Conservation (phyloP, 2,888 invertebrate genomes). For the Caenorhabditis drosophilae region DNA sequence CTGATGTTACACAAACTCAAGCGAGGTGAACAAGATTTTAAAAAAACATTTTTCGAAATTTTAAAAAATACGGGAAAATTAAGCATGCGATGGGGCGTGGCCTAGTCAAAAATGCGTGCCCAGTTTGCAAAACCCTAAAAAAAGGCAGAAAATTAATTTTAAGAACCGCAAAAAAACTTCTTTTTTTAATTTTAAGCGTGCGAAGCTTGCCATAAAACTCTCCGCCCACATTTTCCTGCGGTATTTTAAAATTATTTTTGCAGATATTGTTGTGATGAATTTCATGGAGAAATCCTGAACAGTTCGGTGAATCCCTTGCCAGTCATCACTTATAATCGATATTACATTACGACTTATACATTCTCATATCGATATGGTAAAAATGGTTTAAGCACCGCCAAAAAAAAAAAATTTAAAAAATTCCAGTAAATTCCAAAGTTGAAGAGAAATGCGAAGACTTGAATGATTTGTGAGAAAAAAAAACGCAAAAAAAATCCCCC, state of each 20-base stretch:
- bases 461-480: conserved; percentile 8
- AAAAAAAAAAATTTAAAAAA: neutral
- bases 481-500: too few species aligned
- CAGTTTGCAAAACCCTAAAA: too few species aligned
- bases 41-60: neutral
- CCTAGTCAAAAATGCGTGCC: too few species aligned
- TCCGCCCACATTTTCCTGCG: neutral
- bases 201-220: neutral
- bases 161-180: neutral
- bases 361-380: conserved; percentile 35
- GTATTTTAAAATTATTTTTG: neutral
- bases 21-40: conserved; percentile 6
- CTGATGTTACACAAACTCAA: conserved; percentile 24
- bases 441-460: conserved; percentile 12
- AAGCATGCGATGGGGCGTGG: neutral
- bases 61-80: neutral
- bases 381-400: neutral
- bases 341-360: conserved; percentile 18
- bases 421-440: conserved; percentile 8
- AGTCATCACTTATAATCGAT: conserved; percentile 35
- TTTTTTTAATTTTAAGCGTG: neutral
- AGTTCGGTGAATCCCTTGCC: conserved; percentile 32
- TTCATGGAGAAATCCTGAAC: conserved; percentile 19
- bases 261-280: conserved; percentile 40
- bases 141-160: neutral